Base-by-base conservation (phyloP, 2,113 vertebrate species). In the Steatornis caripensis region DNA sequence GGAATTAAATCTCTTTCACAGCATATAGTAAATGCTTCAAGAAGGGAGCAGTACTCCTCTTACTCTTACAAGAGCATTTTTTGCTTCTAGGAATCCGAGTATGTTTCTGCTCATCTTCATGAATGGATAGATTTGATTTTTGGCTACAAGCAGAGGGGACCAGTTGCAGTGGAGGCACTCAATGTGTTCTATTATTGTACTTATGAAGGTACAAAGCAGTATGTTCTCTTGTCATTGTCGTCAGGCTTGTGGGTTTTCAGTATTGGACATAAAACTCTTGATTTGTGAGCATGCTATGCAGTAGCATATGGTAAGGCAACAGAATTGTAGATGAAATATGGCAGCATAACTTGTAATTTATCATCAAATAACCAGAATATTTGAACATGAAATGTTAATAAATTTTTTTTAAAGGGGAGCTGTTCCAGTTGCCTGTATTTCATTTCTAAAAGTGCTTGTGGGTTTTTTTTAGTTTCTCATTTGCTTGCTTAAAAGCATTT, bases 41-140 rank as follows among this genome's bases (percentile, higher is more conserved):
- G 49, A 45, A 81, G 43, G 26, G 58, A 66, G 10, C 34, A n/a
- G 3, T 68, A 14, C 24, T 71, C 90, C 23, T 48, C 16, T 71
- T 93, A 70, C 13, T 91, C 74, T 87, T 94, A 94, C 20, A 46
- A 66, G 46, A 70, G 8, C 5, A 2, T 74, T 87, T 97, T 36
- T 96, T 93, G 34, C 37, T 85, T 93, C 87, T 95, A 99, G 99
- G 99, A 99, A 96, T 99, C 99, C 0, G 99, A 99, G 70, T 98
- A 98, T 83, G 99, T 99, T 41, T 99, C 99, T 46, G 98, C 99
- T 69, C 99, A 99, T 97, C 99, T 99, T 85, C 99, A 99, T 89
- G 99, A 99, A 97, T 99, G 99, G 99, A 99, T 99, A 81, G 99
- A 99, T 97, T 98, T 99, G 94, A 99, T 99, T 94, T 99, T 99